Percentiles rank a stretch among this genome's conserved stretches.
These are phyloP conservation scores for Tubulanus polymorphus DNA, from an alignment of 2,888 invertebrate genomes.

Conservation along the genomic window DNA sequence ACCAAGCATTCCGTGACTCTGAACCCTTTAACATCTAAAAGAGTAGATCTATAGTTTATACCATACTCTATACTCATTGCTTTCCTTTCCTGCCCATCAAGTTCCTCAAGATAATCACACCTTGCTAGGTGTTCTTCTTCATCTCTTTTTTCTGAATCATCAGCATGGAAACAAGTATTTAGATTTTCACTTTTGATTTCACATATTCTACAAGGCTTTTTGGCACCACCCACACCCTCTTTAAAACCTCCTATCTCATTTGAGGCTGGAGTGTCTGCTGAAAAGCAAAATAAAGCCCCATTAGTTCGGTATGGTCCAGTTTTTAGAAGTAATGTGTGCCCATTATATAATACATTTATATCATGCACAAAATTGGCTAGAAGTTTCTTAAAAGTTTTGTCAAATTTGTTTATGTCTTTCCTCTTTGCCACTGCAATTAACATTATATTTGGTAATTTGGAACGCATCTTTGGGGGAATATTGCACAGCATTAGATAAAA, in stretches of 20 bases:
- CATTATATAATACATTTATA: conserved; percentile 7
- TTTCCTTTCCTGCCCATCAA: not conserved
- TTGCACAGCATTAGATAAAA: not conserved
- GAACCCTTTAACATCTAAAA: not conserved
- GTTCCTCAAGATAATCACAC: not conserved
- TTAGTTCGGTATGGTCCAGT: not conserved
- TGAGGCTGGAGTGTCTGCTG: conserved; percentile 1
- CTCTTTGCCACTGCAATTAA: conserved; percentile 1
- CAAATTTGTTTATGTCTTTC: not conserved
- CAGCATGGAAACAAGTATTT: not conserved
- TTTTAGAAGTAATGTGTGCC: conserved; percentile 1
- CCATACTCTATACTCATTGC: not conserved
- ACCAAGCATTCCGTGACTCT: not conserved
- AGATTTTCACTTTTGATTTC: not conserved
- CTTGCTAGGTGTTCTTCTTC: not conserved
- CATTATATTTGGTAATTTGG: not conserved
- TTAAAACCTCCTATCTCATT: conserved; percentile 5
- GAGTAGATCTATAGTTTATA: not conserved
- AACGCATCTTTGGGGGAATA: conserved; percentile 1
- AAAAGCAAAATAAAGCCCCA: not conserved
- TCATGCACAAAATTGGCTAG: conserved; percentile 10
- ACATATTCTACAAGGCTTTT: conserved; percentile 4
- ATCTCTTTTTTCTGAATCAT: not conserved
- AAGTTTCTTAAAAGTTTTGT: not conserved
- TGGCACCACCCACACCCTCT: conserved; percentile 3